Conservation (phyloP, 2,113 vertebrate species). For the Carassius gibelio region DNA sequence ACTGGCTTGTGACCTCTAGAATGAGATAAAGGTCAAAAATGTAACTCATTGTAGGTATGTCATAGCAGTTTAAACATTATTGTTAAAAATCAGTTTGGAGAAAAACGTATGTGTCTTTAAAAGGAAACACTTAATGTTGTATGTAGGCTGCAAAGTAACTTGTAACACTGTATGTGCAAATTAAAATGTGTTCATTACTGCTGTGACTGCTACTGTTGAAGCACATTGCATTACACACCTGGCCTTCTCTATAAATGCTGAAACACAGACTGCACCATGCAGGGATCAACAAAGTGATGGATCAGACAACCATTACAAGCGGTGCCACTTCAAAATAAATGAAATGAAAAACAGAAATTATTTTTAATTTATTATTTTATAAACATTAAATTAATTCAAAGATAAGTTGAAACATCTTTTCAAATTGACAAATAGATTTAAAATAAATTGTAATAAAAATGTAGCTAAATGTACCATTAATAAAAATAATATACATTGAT, state of each 20-base stretch:
- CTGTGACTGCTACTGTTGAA: too few species aligned
- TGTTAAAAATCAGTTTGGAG: too few species aligned
- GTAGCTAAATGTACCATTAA: not conserved
- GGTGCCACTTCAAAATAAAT: not conserved
- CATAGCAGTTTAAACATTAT: too few species aligned
- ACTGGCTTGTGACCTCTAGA: too few species aligned
- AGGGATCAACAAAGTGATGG: not conserved
- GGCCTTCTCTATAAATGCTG: not conserved
- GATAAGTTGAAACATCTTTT: not conserved
- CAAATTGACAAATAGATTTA: constrained; percentile 3
- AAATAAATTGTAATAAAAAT: not conserved
- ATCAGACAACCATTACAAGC: not conserved
- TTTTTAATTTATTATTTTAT: not conserved
- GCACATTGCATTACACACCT: not conserved
- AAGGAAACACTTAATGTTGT: too few species aligned
- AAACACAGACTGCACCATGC: not conserved
- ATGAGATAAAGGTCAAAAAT: too few species aligned
- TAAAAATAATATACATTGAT: not conserved
- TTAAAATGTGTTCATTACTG: too few species aligned
- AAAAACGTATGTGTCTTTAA: too few species aligned
- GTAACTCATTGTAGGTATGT: too few species aligned
- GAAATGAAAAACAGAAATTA: not conserved
- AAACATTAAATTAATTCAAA: not conserved
- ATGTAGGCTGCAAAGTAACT: too few species aligned
- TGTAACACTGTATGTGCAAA: too few species aligned